Conservation (phyloP, 2,113 vertebrate species). For the Crotalus helleri region DNA sequence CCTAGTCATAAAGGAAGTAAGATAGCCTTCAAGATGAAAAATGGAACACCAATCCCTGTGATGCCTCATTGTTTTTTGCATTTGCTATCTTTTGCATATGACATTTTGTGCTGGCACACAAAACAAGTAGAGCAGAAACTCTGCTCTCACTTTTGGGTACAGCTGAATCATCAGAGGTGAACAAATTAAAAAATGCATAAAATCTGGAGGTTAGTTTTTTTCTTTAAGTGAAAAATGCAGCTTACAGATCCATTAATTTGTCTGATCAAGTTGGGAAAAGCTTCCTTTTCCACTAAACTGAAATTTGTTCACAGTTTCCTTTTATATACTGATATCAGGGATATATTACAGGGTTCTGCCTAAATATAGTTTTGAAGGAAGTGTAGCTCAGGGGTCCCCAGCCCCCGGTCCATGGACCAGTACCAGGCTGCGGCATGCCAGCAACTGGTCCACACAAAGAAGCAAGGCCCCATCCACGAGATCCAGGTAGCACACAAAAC, state of each 20-base stretch:
- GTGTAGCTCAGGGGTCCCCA: neutral
- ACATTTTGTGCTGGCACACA: neutral
- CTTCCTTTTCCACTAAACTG: neutral
- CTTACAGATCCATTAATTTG: neutral
- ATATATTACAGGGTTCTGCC: neutral
- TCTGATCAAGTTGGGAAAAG: neutral
- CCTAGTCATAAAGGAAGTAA: neutral
- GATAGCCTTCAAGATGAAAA: neutral
- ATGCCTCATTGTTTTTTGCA: neutral
- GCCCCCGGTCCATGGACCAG: too few relatives aligned
- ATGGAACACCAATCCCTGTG: neutral
- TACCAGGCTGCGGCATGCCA: too few relatives aligned
- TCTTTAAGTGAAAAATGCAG: neutral
- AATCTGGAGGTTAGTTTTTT: neutral
- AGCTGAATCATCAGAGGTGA: neutral
- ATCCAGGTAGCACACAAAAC: too few relatives aligned
- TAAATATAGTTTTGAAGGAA: neutral
- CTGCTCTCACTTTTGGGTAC: neutral
- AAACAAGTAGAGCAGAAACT: neutral
- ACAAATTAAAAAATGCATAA: neutral
- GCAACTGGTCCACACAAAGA: too few relatives aligned
- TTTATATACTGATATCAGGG: neutral
- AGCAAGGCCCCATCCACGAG: too few relatives aligned
- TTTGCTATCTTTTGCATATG: neutral
- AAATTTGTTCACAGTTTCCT: neutral